Percentiles rank a stretch among this genome's conserved stretches.
Conservation (phyloP, 2,888 invertebrate genomes). For the Chelonus formosanus region DNA sequence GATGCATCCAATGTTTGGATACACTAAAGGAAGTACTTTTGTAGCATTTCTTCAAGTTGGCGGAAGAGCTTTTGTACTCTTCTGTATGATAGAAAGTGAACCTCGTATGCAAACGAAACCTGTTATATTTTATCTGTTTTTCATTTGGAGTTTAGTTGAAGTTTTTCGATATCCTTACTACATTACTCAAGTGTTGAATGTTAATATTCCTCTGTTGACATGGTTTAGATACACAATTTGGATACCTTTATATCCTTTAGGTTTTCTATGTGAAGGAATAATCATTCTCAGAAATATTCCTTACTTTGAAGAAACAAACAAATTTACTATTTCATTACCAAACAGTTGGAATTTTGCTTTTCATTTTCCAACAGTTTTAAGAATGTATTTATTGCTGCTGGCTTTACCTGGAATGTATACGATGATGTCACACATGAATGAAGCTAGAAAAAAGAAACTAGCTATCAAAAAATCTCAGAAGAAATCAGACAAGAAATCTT, state of each 20-base stretch:
- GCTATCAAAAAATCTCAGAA: slow-evolving; percentile 46
- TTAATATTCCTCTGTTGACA: slow-evolving; percentile 78
- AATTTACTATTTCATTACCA: slow-evolving; percentile 80
- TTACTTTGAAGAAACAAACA: slow-evolving; percentile 85
- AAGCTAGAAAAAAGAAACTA: slow-evolving; percentile 75
- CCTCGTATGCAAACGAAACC: slow-evolving; percentile 87
- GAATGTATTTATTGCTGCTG: slow-evolving; percentile 79
- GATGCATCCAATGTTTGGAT: slow-evolving; percentile 88
- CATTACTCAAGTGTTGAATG: slow-evolving; percentile 80
- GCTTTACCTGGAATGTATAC: slow-evolving; percentile 80
- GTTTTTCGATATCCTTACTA: slow-evolving; percentile 94
- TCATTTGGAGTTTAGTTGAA: slow-evolving; percentile 85
- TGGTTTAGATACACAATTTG: slow-evolving; percentile 95
- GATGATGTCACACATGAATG: slow-evolving; percentile 87
- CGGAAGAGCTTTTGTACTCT: slow-evolving; percentile 82
- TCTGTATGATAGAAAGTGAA: slow-evolving; percentile 85
- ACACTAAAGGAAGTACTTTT: slow-evolving; percentile 80
- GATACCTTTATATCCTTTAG: slow-evolving; percentile 93
- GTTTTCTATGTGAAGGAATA: slow-evolving; percentile 86
- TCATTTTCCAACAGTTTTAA: slow-evolving; percentile 82
- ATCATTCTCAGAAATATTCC: slow-evolving; percentile 85
- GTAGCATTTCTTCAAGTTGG: slow-evolving; percentile 81
- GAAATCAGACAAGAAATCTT: neutral
- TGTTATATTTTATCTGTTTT: slow-evolving; percentile 86
- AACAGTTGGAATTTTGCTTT: slow-evolving; percentile 88